These are phyloP conservation scores for Tetragonula clypearis DNA, from an alignment of 1,140 invertebrate species.

Conservation along the genomic window DNA sequence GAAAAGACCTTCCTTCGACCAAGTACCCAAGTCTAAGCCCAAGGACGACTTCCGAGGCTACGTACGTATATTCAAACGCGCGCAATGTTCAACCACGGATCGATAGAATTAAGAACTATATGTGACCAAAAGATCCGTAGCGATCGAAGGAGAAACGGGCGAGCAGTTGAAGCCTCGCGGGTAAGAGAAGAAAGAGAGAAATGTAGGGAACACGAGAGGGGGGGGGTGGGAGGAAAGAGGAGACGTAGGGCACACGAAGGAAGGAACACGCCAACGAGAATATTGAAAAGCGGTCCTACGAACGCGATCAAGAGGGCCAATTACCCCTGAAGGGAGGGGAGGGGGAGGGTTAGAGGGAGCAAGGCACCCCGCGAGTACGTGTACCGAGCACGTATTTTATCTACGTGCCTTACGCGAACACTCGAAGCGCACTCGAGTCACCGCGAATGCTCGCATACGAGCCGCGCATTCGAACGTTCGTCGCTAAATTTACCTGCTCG, in stretches of 20 bases:
- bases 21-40: no score
- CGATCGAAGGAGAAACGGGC: not conserved
- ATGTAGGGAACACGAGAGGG: no score
- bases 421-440: constrained; percentile 70
- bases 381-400: constrained; percentile 69
- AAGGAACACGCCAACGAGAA: constrained; percentile 39
- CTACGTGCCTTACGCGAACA: constrained; percentile 72
- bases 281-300: constrained; percentile 72
- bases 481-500: constrained; percentile 54
- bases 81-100: no score
- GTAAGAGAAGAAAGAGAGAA: constrained; percentile 1
- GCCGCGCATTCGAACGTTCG: constrained; percentile 64
- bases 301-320: constrained; percentile 80
- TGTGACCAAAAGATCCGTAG: not conserved
- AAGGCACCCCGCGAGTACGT: constrained; percentile 35
- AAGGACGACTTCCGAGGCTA: no score
- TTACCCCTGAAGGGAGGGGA: constrained; percentile 63
- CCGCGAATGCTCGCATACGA: constrained; percentile 52
- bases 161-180: not conserved
- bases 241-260: constrained; percentile 35
- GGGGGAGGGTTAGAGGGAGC: not conserved
- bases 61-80: no score
- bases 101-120: not conserved
- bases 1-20: no score
- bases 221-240: no score